Conservation (phyloP, 2,888 invertebrate genomes). For the Ectemnius continuus region DNA sequence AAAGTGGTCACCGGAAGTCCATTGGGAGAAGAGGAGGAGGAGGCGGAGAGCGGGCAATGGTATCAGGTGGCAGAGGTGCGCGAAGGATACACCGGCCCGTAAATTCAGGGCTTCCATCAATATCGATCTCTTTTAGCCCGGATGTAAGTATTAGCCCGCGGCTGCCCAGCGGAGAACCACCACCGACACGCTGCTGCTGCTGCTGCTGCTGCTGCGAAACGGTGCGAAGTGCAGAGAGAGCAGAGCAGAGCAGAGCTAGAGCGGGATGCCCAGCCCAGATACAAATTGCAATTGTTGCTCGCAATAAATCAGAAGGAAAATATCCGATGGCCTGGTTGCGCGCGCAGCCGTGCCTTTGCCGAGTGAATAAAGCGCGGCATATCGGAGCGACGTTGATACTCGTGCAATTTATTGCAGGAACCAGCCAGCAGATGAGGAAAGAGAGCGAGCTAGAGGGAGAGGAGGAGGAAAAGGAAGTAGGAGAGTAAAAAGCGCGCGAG, state of each 20-base stretch:
- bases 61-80: not conserved
- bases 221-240: no score
- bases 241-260: not conserved
- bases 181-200: no score
- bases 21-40: not conserved
- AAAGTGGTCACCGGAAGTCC: not conserved
- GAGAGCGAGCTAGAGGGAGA: not conserved
- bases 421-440: not conserved
- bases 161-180: not conserved
- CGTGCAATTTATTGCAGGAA: constrained; percentile 32
- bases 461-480: not conserved
- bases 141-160: constrained; percentile 5
- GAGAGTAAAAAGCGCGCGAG: not conserved
- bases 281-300: constrained; percentile 24
- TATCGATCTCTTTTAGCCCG: constrained; percentile 7
- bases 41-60: not conserved
- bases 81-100: not conserved
- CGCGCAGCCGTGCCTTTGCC: not conserved
- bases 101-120: not conserved
- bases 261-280: not conserved
- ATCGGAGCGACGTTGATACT: constrained; percentile 24
- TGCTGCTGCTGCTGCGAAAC: no score
- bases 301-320: constrained; percentile 28
- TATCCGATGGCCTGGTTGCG: not conserved
- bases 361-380: constrained; percentile 15